These are phyloP conservation scores for Turdus rufiventris DNA, from an alignment of 2,113 vertebrate species.

Conservation along the genomic window DNA sequence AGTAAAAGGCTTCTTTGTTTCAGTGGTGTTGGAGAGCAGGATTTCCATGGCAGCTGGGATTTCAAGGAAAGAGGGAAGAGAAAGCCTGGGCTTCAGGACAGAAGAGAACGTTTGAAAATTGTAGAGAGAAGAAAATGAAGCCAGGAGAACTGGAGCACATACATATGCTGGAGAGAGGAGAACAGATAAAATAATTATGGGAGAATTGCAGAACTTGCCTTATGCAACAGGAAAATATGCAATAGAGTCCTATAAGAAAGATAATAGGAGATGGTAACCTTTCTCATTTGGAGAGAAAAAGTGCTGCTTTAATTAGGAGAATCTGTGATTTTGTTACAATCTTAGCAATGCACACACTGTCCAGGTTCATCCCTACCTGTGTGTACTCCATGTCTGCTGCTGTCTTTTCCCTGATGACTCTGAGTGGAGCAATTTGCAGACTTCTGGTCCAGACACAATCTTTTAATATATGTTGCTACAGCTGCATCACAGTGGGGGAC, in stretches of 20 bases:
- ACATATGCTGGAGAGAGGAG: neutral
- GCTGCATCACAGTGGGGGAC: neutral
- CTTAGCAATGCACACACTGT: accelerated
- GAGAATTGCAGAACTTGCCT: neutral
- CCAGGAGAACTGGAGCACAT: neutral
- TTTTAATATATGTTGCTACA: neutral
- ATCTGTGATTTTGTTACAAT: neutral
- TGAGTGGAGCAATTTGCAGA: neutral
- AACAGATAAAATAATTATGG: neutral
- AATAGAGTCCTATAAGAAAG: neutral
- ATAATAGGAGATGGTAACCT: neutral
- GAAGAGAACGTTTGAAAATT: neutral
- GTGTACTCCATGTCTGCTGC: neutral
- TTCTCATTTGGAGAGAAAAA: neutral
- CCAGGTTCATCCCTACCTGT: neutral
- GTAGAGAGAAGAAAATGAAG: neutral
- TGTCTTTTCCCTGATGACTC: neutral
- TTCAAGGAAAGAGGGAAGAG: neutral
- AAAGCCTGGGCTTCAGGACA: neutral
- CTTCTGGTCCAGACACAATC: neutral
- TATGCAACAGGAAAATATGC: neutral
- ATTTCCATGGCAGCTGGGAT: neutral
- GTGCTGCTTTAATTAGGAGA: neutral
- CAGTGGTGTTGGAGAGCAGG: neutral
- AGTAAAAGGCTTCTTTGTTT: neutral